Conservation (phyloP, 2,797 vertebrate species). For the Notamacropus eugenii region DNA sequence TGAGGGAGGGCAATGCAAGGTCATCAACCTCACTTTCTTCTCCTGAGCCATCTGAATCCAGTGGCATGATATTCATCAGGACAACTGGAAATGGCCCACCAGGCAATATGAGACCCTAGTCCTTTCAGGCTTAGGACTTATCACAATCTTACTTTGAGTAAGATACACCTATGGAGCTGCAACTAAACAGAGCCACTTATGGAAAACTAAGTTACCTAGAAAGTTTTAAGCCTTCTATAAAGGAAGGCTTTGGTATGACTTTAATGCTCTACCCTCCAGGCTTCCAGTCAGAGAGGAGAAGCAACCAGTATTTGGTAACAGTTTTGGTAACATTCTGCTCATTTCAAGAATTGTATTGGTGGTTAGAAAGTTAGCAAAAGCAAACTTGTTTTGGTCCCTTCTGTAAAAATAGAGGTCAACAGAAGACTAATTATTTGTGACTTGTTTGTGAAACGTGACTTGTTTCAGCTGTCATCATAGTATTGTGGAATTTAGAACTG, state of each 20-base stretch:
- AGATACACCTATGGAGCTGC: too few relatives aligned
- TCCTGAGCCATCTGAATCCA: too few relatives aligned
- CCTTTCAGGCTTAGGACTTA: too few relatives aligned
- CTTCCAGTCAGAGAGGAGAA: neutral
- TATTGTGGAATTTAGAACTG: neutral
- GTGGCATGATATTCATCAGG: too few relatives aligned
- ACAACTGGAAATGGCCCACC: too few relatives aligned
- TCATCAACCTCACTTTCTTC: too few relatives aligned
- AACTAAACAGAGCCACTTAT: neutral
- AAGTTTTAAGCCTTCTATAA: neutral
- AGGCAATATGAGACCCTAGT: too few relatives aligned
- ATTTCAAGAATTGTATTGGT: neutral
- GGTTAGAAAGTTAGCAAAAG: neutral
- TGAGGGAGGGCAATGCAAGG: too few relatives aligned
- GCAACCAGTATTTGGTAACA: neutral
- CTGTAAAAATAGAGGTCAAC: neutral
- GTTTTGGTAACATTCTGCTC: neutral
- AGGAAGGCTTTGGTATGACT: neutral
- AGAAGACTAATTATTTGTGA: neutral
- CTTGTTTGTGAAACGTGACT: neutral
- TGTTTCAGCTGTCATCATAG: neutral
- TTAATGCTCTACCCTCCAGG: neutral
- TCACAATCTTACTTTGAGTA: too few relatives aligned
- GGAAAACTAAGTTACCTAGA: neutral
- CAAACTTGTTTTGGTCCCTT: neutral